Base-by-base conservation (phyloP, 2,888 invertebrate genomes). In the Cheilosia vulpina region DNA sequence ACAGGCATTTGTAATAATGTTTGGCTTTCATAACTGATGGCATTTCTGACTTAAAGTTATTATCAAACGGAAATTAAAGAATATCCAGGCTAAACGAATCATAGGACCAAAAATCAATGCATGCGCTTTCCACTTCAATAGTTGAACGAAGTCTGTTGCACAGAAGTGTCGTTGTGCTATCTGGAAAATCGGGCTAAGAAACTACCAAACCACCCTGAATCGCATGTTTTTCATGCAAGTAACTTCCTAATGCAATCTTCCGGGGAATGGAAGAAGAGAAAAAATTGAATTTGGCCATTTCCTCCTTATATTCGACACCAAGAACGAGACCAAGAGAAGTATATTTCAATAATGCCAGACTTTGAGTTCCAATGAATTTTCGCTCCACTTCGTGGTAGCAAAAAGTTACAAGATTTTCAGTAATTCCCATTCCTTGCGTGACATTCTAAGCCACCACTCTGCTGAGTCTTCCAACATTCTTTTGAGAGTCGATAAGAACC, bases 111-210 rank as follows among this genome's bases (percentile, higher is more conserved):
- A 75, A 79, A 71, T 80, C 84, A 80, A 80, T 84, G 79, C 75
- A 80, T 75, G 80, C 34, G 58, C 84, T 65, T 80, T 84, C 65
- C 65, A 66, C 75, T 38, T 66, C 69, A 80, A 50, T 69, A 45
- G 52, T 38, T 52, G 19, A 63, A 11, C 50, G 57, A 79, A 75
- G 76, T 72, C 80, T 84, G 75, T 80, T 75, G 66, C 72, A 78
- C 68, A 57, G 43, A 38, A 73, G 38, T 75, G 53, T 65, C 63
- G 21, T 53, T 9, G 4, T 50, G 34, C 3, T 72, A 68, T 34
- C 62, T 19, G 34, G 43, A 19, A 21, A 66, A 63, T 73, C 15
- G 41, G 60, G n/a, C 38, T 2, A 21, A 60, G 47, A 53, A 72
- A 72, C 6, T 27, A 41, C 52, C 24, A 58, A 68, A 68, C 38